Evolutionary conservation across 1,140 invertebrate genomes (phyloP).

Genomic region (Harlomillsia oculata): DNA sequence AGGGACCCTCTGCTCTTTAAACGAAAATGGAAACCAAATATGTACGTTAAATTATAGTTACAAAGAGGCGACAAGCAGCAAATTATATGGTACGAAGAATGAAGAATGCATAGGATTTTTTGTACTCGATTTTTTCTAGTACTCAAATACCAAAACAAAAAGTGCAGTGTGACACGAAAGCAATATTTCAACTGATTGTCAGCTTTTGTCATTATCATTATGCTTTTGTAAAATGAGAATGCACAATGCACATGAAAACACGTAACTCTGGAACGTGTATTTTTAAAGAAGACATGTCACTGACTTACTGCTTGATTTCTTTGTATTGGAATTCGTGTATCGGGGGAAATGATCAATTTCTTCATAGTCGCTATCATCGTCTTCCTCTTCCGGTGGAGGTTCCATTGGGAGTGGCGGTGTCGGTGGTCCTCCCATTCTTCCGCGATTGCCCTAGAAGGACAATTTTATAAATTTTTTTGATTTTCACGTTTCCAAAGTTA

Average conservation of each 20-base stretch:
- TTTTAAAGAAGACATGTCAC: background rate
- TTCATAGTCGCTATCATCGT: slow-evolving; percentile 34
- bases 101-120: too few species aligned
- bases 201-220: too few species aligned
- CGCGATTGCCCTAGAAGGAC: background rate
- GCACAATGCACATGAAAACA: too few species aligned
- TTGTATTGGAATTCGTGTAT: slow-evolving; percentile 27
- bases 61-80: too few species aligned
- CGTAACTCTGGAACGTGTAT: background rate
- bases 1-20: background rate
- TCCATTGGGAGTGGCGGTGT: slow-evolving; percentile 19
- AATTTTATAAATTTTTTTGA: background rate
- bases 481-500: background rate
- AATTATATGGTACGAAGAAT: too few species aligned
- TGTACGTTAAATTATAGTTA: background rate
- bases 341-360: slow-evolving; percentile 34
- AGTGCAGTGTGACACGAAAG: background rate
- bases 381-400: slow-evolving; percentile 4
- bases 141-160: too few species aligned
- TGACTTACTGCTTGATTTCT: slow-evolving; percentile 3
- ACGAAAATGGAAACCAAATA: background rate
- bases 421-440: background rate
- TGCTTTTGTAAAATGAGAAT: too few species aligned
- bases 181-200: background rate
- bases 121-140: too few species aligned